Evolutionary conservation across 1,140 invertebrate genomes (phyloP), one percentile per base, ranked within the genome.

Genomic region (Drosophila bocqueti): DNA sequence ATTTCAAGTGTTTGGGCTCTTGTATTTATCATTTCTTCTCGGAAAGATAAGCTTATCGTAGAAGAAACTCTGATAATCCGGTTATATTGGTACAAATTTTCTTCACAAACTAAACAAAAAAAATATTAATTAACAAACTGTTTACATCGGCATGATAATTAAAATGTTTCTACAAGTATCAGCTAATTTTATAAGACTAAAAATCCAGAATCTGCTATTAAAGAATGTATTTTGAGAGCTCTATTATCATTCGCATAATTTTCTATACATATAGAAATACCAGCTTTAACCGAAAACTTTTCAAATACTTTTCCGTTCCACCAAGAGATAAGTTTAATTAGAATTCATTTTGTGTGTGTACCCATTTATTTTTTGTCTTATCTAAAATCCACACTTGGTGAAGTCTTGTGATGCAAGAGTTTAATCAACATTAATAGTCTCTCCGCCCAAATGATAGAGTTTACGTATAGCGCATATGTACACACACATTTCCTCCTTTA

Each of bases 11-110:
- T 79, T 65, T 21, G 24, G 78, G 78, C 52, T 61, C 63, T 46
- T 50, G 18, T 10, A 15, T 83, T 71, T 43, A 68, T 79, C 72
- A 38, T 78, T 59, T 82, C 62, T 79, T 79, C 43, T 52, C 38
- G 24, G 38, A 18, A 26, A 45, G 15, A 73, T 50, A 54, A 55
- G 16, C 18, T 13, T 42, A 34, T 68, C 52, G 40, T 29, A 11
- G 10, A 8, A 16, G 15, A 40, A 47, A 40, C 45, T 67, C 54
- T 13, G 13, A 65, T 26, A 49, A 68, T 34, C 29, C 29, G 47
- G 47, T 50, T 67, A 40, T 69, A 68, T 69, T 21, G 15, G 21
- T 24, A 26, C 10, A 49, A 34, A 18, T 26, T 31, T 50, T 9
- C 16, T 16, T 36, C 9, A 38, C 15, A 11, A 55, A 21, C 9